Conservation (phyloP, 2,888 invertebrate genomes). For the Electrophaes corylata region DNA sequence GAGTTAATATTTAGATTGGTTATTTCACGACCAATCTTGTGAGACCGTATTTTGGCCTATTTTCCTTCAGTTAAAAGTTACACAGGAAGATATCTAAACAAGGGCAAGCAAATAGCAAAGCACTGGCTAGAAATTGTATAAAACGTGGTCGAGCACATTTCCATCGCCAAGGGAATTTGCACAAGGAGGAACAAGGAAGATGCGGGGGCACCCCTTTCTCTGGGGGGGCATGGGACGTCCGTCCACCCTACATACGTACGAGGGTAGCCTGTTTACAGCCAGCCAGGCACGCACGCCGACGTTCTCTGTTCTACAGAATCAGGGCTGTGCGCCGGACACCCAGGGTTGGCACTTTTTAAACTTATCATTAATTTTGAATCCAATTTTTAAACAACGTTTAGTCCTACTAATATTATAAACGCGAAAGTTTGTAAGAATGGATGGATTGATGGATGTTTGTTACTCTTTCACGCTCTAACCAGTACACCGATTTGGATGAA, state of each 20-base stretch:
- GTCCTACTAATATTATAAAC: no score
- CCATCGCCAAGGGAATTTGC: conserved; percentile 84
- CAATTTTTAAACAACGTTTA: neutral
- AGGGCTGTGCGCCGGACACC: conserved; percentile 79
- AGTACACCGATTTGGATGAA: no score
- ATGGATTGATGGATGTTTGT: no score
- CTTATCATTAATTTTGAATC: neutral
- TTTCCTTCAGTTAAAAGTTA: neutral
- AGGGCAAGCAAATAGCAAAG: conserved; percentile 27
- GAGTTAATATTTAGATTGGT: neutral
- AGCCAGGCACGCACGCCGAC: conserved; percentile 79
- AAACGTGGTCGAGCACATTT: conserved; percentile 84
- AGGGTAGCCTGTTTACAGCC: conserved; percentile 81
- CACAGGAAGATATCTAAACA: conserved; percentile 13
- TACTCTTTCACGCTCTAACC: no score
- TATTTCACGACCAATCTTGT: neutral
- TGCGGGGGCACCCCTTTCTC: conserved; percentile 80
- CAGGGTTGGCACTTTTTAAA: conserved; percentile 65
- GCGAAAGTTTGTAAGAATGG: no score
- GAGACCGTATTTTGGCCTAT: neutral
- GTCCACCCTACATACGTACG: conserved; percentile 76
- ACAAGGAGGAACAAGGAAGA: conserved; percentile 84
- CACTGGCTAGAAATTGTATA: conserved; percentile 82
- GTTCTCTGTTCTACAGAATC: conserved; percentile 80
- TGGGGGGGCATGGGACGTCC: conserved; percentile 70